These are phyloP conservation scores for Harpalus rubripes DNA, from an alignment of 2,888 invertebrate genomes.

Conservation along the genomic window DNA sequence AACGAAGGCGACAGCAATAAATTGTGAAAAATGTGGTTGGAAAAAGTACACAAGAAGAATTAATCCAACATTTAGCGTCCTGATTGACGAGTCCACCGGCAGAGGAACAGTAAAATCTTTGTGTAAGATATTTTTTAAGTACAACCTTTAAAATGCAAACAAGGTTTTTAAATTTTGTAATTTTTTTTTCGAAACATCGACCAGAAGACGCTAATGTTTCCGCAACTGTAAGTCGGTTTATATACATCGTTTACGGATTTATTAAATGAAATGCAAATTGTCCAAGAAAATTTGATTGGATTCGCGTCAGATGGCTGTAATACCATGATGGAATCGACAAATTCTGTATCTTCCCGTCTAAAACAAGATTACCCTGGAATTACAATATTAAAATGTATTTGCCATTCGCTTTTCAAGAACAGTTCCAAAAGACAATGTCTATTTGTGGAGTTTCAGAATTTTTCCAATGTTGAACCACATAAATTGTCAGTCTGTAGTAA, in stretches of 20 bases:
- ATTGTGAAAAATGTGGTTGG: neutral
- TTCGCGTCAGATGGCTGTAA: constrained; percentile 52
- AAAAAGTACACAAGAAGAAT: constrained; percentile 4
- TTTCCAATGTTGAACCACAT: no score
- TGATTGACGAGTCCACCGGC: constrained; percentile 48
- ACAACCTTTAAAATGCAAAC: constrained; percentile 15
- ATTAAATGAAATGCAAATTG: constrained; percentile 22
- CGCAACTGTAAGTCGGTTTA: constrained; percentile 28
- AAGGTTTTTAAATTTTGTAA: no score
- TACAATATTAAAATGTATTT: neutral
- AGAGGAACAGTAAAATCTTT: constrained; percentile 21
- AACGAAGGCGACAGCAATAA: no score
- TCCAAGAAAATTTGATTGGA: constrained; percentile 23
- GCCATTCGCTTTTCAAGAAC: neutral
- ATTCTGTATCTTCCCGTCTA: constrained; percentile 1
- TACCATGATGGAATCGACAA: constrained; percentile 10
- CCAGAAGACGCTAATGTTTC: neutral
- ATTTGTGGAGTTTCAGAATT: no score
- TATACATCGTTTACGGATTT: constrained; percentile 39
- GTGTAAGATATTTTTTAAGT: constrained; percentile 19
- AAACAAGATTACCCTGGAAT: constrained; percentile 32
- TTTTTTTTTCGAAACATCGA: neutral
- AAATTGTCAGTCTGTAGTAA: no score
- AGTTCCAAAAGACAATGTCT: no score
- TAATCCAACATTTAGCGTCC: neutral